A percentile compares a stretch with the other conserved stretches of the same genome.
Conservation (phyloP, 2,113 vertebrate species). For the Lycocorax pyrrhopterus region DNA sequence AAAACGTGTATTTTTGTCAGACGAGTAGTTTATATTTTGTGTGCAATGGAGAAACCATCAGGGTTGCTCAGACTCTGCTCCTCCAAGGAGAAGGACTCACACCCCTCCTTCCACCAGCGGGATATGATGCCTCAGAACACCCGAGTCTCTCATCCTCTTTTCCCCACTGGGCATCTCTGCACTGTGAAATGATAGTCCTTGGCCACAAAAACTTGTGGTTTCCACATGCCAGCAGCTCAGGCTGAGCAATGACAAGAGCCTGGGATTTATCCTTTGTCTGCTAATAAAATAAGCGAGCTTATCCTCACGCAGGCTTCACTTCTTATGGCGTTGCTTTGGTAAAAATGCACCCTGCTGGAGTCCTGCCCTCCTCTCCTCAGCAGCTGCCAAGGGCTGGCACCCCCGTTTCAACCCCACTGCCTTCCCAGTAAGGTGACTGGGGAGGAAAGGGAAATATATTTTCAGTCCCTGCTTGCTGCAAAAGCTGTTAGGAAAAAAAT, state of each 20-base stretch:
- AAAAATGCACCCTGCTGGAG: background rate
- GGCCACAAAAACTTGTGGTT: background rate
- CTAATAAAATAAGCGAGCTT: background rate
- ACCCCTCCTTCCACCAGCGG: background rate
- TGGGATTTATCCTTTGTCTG: background rate
- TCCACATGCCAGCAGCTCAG: background rate
- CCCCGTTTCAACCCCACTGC: background rate
- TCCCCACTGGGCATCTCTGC: background rate
- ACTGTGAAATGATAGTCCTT: background rate
- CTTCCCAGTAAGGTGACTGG: background rate
- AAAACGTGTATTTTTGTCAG: background rate
- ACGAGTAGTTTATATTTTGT: background rate
- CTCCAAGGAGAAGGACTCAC: background rate
- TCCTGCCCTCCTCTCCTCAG: background rate
- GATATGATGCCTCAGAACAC: background rate
- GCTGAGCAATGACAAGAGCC: background rate
- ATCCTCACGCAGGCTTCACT: rapidly evolving
- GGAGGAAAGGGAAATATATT: background rate
- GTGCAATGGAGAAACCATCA: background rate
- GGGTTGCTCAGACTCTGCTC: background rate
- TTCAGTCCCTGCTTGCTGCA: background rate
- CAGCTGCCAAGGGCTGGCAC: background rate
- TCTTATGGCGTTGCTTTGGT: background rate
- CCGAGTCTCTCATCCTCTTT: background rate
- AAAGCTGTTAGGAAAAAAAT: background rate